These are phyloP conservation scores for Bombyx mandarina DNA, from an alignment of 1,140 invertebrate species.

Conservation along the genomic window DNA sequence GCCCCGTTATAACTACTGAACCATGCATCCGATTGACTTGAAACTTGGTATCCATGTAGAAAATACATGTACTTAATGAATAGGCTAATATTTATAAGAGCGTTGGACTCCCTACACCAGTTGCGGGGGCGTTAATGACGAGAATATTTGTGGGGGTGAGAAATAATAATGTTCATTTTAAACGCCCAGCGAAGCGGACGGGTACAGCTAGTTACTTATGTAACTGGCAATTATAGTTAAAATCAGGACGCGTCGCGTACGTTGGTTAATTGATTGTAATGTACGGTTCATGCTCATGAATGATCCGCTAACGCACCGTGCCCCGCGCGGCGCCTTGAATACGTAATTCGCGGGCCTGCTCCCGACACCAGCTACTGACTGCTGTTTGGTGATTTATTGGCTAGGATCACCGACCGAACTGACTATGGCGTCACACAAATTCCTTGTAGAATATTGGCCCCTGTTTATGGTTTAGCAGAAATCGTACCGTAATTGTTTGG, in stretches of 20 bases:
- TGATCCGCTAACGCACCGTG: conserved; percentile 23
- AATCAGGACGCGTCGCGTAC: conserved; percentile 35
- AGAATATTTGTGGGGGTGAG: too few relatives aligned
- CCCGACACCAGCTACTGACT: background rate
- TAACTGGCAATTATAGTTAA: conserved; percentile 14
- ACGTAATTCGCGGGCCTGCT: conserved; percentile 15
- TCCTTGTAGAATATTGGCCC: conserved; percentile 5
- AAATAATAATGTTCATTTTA: too few relatives aligned
- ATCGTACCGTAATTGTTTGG: background rate
- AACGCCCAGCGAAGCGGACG: too few relatives aligned
- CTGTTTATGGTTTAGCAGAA: background rate
- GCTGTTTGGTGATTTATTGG: conserved; percentile 15
- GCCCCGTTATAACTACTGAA: too few relatives aligned
- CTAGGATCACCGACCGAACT: background rate
- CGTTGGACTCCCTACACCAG: too few relatives aligned
- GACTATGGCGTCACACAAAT: conserved; percentile 6
- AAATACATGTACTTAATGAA: too few relatives aligned
- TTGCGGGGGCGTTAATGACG: too few relatives aligned
- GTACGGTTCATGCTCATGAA: conserved; percentile 28
- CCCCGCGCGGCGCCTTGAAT: conserved; percentile 13
- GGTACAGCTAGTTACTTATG: background rate
- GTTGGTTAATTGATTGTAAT: conserved; percentile 35
- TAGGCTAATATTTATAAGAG: too few relatives aligned
- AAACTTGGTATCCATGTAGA: too few relatives aligned
- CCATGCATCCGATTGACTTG: too few relatives aligned